Base-by-base conservation (phyloP, 2,888 invertebrate species). In the Drosophila meridionalis region DNA sequence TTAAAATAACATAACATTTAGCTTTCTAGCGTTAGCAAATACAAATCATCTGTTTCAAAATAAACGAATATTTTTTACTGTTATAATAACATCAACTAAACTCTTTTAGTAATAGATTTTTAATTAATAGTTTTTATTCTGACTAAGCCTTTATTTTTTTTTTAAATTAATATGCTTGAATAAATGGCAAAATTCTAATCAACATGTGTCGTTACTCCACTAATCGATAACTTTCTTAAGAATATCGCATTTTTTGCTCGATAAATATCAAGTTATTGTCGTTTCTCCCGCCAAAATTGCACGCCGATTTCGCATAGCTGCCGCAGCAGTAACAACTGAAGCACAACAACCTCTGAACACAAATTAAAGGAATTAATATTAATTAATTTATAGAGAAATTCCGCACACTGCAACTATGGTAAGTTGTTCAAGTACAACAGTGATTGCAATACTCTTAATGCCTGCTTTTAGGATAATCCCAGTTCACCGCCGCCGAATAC, bases 401-500 rank as follows among this genome's bases (percentile, higher is more conserved):
- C 4, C 2, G 4, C 3, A 55, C 8, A 45, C 11, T 50, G 4
- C 42, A 11, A 47, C 63, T 47, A 79, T 79, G 79, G 79, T 79
- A 61, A 68, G 65, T 67, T 28, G 0, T 1, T 5, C 1, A 11
- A 14, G 2, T 3, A 1, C 0, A 6, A 9, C 11, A 6, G n/a
- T 8, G 4, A 34, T 1, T 34, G 8, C 0, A 11, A 40, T 38
- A 4, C 8, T 8, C 26, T 7, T 32, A 66, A n/a, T 1, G 20
- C 7, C 0, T 7, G 9, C 42, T 38, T 4, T 4, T 57, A 78
- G 93, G 93, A 93, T 64, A 87, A 89, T 77, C 81, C 86, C 3
- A 92, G 93, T 60, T 93, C 93, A 38, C 93, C 93, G 45, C 89
- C 92, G n/a, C 93, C 93, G 67, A 89, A 91, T 4, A 92, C 92